These are phyloP conservation scores for Tyria jacobaeae DNA, from an alignment of 2,888 invertebrate species.

Conservation along the genomic window DNA sequence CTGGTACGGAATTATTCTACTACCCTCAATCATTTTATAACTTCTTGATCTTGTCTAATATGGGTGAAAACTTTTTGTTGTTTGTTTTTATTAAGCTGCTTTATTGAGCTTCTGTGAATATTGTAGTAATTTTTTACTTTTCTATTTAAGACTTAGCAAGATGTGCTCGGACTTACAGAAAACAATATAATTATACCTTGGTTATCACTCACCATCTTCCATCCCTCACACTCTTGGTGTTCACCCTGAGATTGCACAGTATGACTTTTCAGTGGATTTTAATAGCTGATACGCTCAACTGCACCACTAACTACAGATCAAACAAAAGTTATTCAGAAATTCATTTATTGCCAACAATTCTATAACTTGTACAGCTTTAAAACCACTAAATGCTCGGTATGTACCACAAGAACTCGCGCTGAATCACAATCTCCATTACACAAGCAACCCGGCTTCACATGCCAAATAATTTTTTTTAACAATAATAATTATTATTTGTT, in stretches of 20 bases:
- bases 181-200: no score
- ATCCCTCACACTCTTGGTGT: background rate
- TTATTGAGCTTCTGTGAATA: no score
- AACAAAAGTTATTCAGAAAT: constrained; percentile 18
- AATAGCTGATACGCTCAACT: background rate
- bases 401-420: constrained; percentile 5
- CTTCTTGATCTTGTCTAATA: no score
- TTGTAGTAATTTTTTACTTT: no score
- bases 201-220: background rate
- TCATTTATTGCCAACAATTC: constrained; percentile 25
- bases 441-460: background rate
- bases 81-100: no score
- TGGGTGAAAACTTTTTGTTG: no score
- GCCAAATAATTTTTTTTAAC: background rate
- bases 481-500: no score
- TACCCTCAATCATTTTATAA: no score
- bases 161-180: background rate
- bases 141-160: no score
- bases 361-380: constrained; percentile 20
- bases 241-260: background rate
- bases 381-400: constrained; percentile 22
- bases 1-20: no score
- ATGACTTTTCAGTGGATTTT: constrained; percentile 12
- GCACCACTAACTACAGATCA: constrained; percentile 2
- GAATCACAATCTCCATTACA: constrained; percentile 6